Evolutionary conservation across 2,888 invertebrate genomes (phyloP), one percentile per base, ranked within the genome.

Genomic region (Spilosoma lubricipeda): DNA sequence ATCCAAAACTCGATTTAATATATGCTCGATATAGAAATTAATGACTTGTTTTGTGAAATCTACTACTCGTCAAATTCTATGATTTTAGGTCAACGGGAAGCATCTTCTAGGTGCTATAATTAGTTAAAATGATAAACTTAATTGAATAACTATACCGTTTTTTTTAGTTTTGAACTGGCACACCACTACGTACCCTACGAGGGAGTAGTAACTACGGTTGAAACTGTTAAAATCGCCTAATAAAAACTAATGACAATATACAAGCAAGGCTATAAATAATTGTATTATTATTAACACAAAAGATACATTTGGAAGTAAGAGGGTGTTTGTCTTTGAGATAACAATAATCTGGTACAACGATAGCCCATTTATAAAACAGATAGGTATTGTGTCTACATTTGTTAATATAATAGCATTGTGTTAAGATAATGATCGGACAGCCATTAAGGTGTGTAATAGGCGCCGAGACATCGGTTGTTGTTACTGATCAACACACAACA

Each of bases 371-470:
- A 23, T 56, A 18, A 42, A 42, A 67, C 23, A 56, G 59, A 59
- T 67, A 30, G 33, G 42, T 65, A 36, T 33, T n/a, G 56, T 67
- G 63, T 69, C 59, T 67, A 72, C 63, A 67, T 67, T 67, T 67
- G 39, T 27, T 33, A 63, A 67, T 67, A 56, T 52, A 67, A 67
- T 67, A 67, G 59, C 33, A 74, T 52, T 63, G 67, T 67, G 30
- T 27, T 13, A 36, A 42, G 81, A 73, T 74, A 74, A 59, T 70
- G 73, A 73, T 74, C 73, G 27, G 36, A 73, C 72, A 52, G 33
- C 70, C 63, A 63, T 30, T 63, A 18, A 30, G 67, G 70, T 71
- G 72, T 52, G 79, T 66, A 66, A 73, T 75, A 42, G 64, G 7
- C 56, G 70, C 56, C 68, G 66, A 70, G 77, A 56, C 27, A 48